Percentiles rank a stretch among this genome's conserved stretches.
These are phyloP conservation scores for Philopedon plagiatum DNA, from an alignment of 2,888 invertebrate genomes.

Conservation along the genomic window DNA sequence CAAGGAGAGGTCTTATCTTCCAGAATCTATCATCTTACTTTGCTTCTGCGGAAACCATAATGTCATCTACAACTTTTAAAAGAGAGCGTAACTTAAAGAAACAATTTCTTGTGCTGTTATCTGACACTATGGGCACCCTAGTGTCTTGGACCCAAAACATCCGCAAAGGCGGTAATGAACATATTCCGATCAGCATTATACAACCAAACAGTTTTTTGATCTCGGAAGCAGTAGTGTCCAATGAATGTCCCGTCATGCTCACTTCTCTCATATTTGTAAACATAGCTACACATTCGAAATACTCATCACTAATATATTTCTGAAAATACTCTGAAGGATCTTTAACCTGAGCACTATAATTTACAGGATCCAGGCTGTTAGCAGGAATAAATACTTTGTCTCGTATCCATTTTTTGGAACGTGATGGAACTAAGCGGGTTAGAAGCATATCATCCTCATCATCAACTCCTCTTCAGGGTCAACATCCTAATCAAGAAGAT, in stretches of 20 bases:
- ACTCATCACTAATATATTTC: slow-evolving; percentile 23
- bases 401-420: not conserved
- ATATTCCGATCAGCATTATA: slow-evolving; percentile 20
- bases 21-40: slow-evolving; percentile 43
- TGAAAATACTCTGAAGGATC: slow-evolving; percentile 21
- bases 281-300: slow-evolving; percentile 11
- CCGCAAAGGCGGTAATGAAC: not conserved
- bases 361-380: not conserved
- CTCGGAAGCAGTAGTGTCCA: not conserved
- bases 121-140: slow-evolving; percentile 15
- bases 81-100: slow-evolving; percentile 12
- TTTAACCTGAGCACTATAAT: not conserved
- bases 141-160: not conserved
- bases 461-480: no score
- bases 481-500: no score
- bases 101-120: slow-evolving; percentile 10
- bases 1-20: slow-evolving; percentile 48
- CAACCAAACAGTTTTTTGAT: slow-evolving; percentile 16
- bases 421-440: no score
- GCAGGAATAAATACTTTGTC: not conserved
- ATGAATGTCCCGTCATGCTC: not conserved
- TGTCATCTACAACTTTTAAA: slow-evolving; percentile 27
- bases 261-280: slow-evolving; percentile 8
- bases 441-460: no score
- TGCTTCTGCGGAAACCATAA: not conserved